phyloP scores from a whole-genome alignment of 2,888 invertebrate genomes.

The Mimas tiliae region DNA sequence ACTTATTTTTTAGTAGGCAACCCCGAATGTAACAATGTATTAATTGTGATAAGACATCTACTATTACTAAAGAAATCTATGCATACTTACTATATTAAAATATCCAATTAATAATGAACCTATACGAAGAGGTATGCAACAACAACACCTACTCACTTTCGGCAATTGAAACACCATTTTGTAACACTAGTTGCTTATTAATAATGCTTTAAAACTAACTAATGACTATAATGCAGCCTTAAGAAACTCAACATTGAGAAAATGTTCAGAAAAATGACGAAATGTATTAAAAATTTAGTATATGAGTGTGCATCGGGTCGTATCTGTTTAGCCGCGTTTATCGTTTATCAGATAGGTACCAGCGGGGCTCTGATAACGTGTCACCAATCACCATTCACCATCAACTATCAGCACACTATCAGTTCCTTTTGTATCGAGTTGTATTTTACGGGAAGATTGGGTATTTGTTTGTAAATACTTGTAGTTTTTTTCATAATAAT shows the following conservation, averaged over 20 bases:
- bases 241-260: no score
- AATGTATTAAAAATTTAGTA: conserved; percentile 16
- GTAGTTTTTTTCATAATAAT: no score
- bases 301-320: conserved; percentile 33
- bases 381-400: conserved; percentile 35
- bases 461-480: no score
- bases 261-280: neutral
- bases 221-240: neutral
- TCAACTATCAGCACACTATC: neutral
- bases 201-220: neutral
- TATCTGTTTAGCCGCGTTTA: conserved; percentile 34
- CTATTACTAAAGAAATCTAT: no score
- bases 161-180: conserved; percentile 54
- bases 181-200: conserved; percentile 1
- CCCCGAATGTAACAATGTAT: no score
- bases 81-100: conserved; percentile 66
- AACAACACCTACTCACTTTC: conserved; percentile 62
- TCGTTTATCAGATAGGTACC: no score
- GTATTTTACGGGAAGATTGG: neutral
- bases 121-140: conserved; percentile 62
- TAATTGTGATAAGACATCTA: neutral
- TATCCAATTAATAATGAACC: conserved; percentile 73
- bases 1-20: no score
- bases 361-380: conserved; percentile 38
- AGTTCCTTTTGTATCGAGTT: no score